phyloP scores from a whole-genome alignment of 2,113 vertebrate genomes.

The Cyanistes caeruleus region DNA sequence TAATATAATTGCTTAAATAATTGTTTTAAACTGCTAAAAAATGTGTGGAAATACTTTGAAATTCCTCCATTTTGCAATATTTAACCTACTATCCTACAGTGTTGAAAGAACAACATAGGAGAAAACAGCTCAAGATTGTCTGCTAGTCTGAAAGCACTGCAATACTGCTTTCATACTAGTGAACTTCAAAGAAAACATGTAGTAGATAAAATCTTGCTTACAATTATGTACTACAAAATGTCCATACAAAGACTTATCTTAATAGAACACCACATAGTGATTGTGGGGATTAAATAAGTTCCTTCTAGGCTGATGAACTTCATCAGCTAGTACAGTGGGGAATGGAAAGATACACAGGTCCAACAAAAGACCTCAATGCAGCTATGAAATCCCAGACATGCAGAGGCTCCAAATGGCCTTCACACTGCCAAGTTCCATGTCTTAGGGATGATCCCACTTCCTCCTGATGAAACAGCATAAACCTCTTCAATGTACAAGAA shows the following conservation, averaged over 20 bases:
- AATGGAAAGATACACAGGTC: background rate
- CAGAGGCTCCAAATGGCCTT: background rate
- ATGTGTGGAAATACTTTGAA: background rate
- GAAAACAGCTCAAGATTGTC: background rate
- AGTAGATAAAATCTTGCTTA: background rate
- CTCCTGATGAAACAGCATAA: background rate
- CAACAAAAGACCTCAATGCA: background rate
- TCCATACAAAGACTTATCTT: background rate
- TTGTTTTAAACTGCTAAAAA: background rate
- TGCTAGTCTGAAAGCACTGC: background rate
- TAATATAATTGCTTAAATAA: background rate
- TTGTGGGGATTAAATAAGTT: background rate
- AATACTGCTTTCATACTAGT: background rate
- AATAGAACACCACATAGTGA: background rate
- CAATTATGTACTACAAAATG: background rate
- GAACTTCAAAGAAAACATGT: background rate
- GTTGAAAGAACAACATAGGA: background rate
- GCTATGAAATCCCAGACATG: background rate
- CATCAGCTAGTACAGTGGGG: background rate
- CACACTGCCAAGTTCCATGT: background rate
- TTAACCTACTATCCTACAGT: background rate
- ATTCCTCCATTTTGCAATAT: background rate
- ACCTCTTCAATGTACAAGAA: background rate
- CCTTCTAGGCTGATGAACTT: background rate
- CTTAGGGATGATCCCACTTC: background rate